These are phyloP conservation scores for Cyprinodon brontotheroides DNA, from an alignment of 2,113 vertebrate genomes.

Conservation along the genomic window DNA sequence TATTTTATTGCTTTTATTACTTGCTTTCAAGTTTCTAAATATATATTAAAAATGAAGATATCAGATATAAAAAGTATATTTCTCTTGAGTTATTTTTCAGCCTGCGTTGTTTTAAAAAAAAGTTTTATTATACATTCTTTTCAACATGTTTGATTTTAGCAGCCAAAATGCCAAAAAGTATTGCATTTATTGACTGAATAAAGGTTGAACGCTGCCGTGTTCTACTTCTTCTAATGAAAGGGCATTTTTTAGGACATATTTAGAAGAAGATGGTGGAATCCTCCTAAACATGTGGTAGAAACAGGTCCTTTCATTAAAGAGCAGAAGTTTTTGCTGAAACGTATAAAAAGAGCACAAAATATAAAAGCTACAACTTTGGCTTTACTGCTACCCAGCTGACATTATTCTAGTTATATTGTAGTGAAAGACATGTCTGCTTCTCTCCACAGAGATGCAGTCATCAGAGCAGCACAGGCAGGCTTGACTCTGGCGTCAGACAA, in stretches of 20 bases:
- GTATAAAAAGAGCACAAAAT: neutral
- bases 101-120: too few species aligned
- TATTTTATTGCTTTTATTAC: too few species aligned
- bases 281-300: neutral
- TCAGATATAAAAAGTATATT: too few species aligned
- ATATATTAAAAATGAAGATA: too few species aligned
- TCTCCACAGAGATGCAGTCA: slow-evolving; percentile 65
- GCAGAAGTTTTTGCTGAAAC: neutral
- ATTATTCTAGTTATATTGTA: neutral
- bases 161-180: slow-evolving; percentile 5
- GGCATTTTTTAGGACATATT: slow-evolving; percentile 4
- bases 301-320: slow-evolving; percentile 28
- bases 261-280: slow-evolving; percentile 8
- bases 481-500: slow-evolving; percentile 45
- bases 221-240: slow-evolving; percentile 13
- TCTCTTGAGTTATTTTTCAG: too few species aligned
- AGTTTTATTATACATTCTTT: neutral
- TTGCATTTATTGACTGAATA: slow-evolving; percentile 15
- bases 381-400: neutral
- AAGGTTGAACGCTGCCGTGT: slow-evolving; percentile 28
- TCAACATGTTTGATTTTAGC: slow-evolving; percentile 18
- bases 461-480: slow-evolving; percentile 49
- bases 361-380: neutral
- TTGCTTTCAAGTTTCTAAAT: too few species aligned
- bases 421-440: slow-evolving; percentile 11